These are phyloP conservation scores for Ceratina japonica DNA, from an alignment of 1,140 invertebrate species.

Conservation along the genomic window DNA sequence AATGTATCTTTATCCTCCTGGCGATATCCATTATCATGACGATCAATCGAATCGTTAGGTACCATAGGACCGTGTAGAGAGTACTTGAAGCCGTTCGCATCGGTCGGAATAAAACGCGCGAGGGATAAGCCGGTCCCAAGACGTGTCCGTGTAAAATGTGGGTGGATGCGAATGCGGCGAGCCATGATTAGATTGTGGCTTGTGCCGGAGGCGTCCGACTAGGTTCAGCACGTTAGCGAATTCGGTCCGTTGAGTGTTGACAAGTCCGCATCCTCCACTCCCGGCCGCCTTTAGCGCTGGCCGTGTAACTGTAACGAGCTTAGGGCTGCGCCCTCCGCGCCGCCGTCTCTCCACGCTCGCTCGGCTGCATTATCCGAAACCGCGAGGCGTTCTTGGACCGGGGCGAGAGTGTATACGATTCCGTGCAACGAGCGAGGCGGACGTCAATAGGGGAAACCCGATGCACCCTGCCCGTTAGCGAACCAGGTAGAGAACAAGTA, in stretches of 20 bases:
- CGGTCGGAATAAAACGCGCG: constrained; percentile 31
- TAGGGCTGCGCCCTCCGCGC: constrained; percentile 59
- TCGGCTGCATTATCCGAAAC: constrained; percentile 65
- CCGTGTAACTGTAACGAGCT: constrained; percentile 74
- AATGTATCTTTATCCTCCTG: too few species aligned
- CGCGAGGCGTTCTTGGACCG: constrained; percentile 60
- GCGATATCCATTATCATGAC: neutral
- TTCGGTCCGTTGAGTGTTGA: constrained; percentile 74
- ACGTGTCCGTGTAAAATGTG: constrained; percentile 59
- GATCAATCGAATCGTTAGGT: constrained; percentile 3
- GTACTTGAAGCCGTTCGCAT: too few species aligned
- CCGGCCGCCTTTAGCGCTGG: constrained; percentile 62
- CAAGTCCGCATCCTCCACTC: constrained; percentile 71
- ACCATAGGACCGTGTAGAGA: too few species aligned
- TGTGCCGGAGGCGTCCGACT: constrained; percentile 71
- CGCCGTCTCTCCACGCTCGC: constrained; percentile 44
- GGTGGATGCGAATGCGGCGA: constrained; percentile 70
- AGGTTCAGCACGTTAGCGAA: constrained; percentile 74
- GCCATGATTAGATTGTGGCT: constrained; percentile 75
- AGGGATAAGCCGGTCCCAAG: constrained; percentile 41
- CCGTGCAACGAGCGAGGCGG: neutral
- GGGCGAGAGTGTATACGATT: constrained; percentile 52
- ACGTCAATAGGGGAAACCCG: constrained; percentile 35
- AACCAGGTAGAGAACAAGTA: constrained; percentile 38
- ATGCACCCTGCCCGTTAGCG: constrained; percentile 7